A percentile compares a stretch with the other conserved stretches of the same genome.
phyloP scores from a whole-genome alignment of 2,888 invertebrate genomes.

The Dasysyrphus tricinctus region DNA sequence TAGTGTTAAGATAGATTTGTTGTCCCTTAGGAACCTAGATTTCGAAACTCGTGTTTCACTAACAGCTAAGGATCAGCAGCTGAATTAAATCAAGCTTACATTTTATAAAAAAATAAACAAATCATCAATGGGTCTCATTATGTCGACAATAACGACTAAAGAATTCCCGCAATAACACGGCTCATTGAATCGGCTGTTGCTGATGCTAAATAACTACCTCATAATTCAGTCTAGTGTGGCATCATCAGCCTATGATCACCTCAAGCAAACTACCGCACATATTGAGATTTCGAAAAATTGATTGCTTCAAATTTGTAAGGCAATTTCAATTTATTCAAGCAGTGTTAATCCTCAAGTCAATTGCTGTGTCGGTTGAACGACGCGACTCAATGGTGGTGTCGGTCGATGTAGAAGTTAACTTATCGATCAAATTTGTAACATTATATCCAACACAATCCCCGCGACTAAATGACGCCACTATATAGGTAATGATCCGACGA shows the following conservation, averaged over 20 bases:
- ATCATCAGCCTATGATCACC: not conserved
- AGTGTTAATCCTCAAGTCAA: constrained; percentile 58
- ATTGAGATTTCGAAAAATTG: constrained; percentile 55
- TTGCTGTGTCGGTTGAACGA: constrained; percentile 24
- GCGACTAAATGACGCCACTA: constrained; percentile 31
- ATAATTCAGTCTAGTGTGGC: constrained; percentile 25
- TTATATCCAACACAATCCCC: constrained; percentile 48
- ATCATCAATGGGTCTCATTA: not conserved
- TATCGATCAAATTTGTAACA: constrained; percentile 72
- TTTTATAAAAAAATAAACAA: not conserved
- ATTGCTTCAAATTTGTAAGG: constrained; percentile 60
- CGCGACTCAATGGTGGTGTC: not conserved
- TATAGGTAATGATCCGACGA: constrained; percentile 30
- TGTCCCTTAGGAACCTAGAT: too few relatives aligned
- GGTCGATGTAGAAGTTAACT: constrained; percentile 17
- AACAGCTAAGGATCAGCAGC: not conserved
- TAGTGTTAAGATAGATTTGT: too few relatives aligned
- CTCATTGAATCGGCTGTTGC: constrained; percentile 20
- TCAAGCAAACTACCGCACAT: constrained; percentile 38
- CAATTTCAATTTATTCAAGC: constrained; percentile 35
- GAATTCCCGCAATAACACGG: constrained; percentile 19
- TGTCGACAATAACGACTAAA: not conserved
- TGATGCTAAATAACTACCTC: constrained; percentile 26
- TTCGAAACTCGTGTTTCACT: too few relatives aligned
- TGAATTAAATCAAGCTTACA: not conserved